Conservation (phyloP, 1,140 invertebrate genomes). For the Drosophila ercepeae region DNA sequence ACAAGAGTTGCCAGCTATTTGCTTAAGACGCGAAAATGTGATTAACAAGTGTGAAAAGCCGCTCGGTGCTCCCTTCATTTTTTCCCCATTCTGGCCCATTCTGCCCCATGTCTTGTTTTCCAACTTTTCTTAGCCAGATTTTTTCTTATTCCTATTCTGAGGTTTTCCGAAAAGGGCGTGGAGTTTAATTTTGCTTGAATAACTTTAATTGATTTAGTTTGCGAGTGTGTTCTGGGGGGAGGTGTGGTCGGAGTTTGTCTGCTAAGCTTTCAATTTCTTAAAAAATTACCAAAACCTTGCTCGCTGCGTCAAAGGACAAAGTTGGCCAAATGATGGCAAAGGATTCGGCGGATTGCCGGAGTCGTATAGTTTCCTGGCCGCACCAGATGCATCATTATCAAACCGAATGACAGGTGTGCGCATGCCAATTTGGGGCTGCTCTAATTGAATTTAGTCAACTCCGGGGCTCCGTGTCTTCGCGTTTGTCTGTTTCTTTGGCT, state of each 20-base stretch:
- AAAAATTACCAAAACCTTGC: slow-evolving; percentile 30
- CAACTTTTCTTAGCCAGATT: slow-evolving; percentile 21
- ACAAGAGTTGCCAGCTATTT: slow-evolving; percentile 60
- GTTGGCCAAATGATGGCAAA: slow-evolving; percentile 48
- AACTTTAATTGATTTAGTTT: slow-evolving; percentile 81
- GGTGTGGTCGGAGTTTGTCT: not conserved
- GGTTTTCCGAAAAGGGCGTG: not conserved
- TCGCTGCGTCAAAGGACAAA: not conserved
- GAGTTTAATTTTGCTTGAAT: slow-evolving; percentile 73
- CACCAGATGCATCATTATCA: slow-evolving; percentile 79
- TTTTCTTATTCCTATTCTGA: slow-evolving; percentile 6
- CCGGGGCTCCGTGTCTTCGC: slow-evolving; percentile 39
- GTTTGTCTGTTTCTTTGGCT: slow-evolving; percentile 36
- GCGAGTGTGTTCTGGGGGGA: slow-evolving; percentile 18
- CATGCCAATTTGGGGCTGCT: slow-evolving; percentile 74
- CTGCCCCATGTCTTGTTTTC: slow-evolving; percentile 27
- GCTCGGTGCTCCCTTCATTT: slow-evolving; percentile 43
- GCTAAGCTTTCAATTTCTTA: slow-evolving; percentile 49
- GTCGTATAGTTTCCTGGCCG: slow-evolving; percentile 55
- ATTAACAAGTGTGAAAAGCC: slow-evolving; percentile 81
- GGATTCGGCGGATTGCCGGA: slow-evolving; percentile 49
- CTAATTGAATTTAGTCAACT: slow-evolving; percentile 81
- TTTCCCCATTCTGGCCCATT: slow-evolving; percentile 39
- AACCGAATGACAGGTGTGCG: slow-evolving; percentile 77
- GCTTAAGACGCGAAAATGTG: slow-evolving; percentile 81